These are phyloP conservation scores for Dinoponera quadriceps DNA, from an alignment of 1,140 invertebrate genomes.

Conservation along the genomic window DNA sequence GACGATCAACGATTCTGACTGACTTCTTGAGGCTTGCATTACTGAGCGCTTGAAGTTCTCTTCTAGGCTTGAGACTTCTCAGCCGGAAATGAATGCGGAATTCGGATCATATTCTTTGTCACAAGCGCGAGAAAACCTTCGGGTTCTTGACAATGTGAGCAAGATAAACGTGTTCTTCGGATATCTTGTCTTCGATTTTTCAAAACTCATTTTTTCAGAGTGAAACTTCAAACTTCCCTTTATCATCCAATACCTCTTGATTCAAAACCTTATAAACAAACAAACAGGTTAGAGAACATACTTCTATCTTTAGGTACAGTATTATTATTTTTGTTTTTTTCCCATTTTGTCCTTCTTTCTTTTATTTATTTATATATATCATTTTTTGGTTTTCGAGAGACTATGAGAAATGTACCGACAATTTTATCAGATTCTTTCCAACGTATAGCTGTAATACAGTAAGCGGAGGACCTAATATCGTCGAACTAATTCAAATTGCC, in stretches of 20 bases:
- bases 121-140: slow-evolving; percentile 84
- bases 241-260: slow-evolving; percentile 87
- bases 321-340: slow-evolving; percentile 69
- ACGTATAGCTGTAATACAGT: slow-evolving; percentile 75
- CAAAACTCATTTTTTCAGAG: slow-evolving; percentile 84
- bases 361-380: slow-evolving; percentile 44
- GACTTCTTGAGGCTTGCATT: slow-evolving; percentile 79
- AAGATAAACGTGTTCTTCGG: slow-evolving; percentile 82
- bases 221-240: slow-evolving; percentile 86
- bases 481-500: slow-evolving; percentile 64
- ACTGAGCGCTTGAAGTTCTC: slow-evolving; percentile 77
- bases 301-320: slow-evolving; percentile 76
- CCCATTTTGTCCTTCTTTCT: slow-evolving; percentile 59
- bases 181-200: slow-evolving; percentile 84
- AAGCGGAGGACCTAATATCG: not conserved
- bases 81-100: slow-evolving; percentile 81
- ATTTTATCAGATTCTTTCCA: slow-evolving; percentile 55
- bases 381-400: slow-evolving; percentile 62
- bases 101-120: slow-evolving; percentile 86
- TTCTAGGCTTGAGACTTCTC: slow-evolving; percentile 85
- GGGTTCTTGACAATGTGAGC: slow-evolving; percentile 82
- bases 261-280: slow-evolving; percentile 87
- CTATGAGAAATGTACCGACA: slow-evolving; percentile 69
- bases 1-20: slow-evolving; percentile 78
- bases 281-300: slow-evolving; percentile 86